phyloP scores from a whole-genome alignment of 2,888 invertebrate genomes.

The Coenonympha glycerion region DNA sequence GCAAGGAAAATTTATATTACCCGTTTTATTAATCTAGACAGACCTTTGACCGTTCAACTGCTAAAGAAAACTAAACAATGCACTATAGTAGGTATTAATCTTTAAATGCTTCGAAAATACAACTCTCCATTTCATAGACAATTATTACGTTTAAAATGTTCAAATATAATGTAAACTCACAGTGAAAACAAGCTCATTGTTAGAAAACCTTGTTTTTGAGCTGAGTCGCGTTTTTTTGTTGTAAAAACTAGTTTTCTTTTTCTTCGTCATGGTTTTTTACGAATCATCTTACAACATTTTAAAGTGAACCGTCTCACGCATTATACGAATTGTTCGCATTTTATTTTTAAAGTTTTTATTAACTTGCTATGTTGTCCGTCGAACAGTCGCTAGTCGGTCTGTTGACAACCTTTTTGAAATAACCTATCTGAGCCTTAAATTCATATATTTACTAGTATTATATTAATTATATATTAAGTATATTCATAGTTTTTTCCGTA shows the following conservation, averaged over 20 bases:
- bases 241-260: neutral
- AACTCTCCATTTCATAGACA: neutral
- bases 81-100: neutral
- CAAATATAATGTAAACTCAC: conserved; percentile 11
- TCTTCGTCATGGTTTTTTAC: neutral
- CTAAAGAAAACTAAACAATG: no score
- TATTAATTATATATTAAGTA: no score
- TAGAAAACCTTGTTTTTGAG: neutral
- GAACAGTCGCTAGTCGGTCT: no score
- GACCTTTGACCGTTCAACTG: no score
- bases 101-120: neutral
- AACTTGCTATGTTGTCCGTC: no score
- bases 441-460: no score
- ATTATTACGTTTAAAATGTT: neutral
- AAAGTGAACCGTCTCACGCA: neutral
- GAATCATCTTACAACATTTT: neutral
- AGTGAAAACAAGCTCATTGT: neutral
- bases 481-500: no score
- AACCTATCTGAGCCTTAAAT: no score
- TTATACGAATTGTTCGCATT: neutral
- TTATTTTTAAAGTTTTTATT: no score
- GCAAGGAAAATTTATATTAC: no score
- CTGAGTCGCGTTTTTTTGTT: neutral
- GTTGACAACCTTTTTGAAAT: no score
- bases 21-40: no score